Evolutionary conservation across 2,888 invertebrate species (phyloP).

Genomic region (Chloromyia formosa): DNA sequence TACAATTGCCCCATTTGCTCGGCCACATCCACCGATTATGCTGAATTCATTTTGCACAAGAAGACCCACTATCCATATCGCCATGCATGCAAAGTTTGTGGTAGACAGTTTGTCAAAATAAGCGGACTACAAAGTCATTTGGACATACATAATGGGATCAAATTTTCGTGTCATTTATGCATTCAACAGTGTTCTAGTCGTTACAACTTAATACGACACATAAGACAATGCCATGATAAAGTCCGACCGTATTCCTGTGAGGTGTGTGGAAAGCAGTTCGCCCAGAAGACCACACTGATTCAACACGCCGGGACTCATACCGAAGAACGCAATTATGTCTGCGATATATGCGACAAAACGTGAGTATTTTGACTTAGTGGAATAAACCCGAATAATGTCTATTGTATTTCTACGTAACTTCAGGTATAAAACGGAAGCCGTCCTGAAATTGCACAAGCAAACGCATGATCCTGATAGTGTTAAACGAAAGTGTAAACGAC

Average conservation of each 20-base stretch:
- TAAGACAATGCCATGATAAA: slow-evolving; percentile 43
- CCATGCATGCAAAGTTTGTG: slow-evolving; percentile 42
- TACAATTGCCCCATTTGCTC: slow-evolving; percentile 2
- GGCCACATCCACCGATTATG: not conserved
- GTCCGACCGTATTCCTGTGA: slow-evolving; percentile 37
- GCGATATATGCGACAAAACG: slow-evolving; percentile 46
- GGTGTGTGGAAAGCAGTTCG: too few relatives aligned
- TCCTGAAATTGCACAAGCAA: too few relatives aligned
- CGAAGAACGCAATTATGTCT: slow-evolving; percentile 34
- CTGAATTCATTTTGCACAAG: slow-evolving; percentile 32
- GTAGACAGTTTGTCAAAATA: slow-evolving; percentile 41
- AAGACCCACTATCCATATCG: slow-evolving; percentile 35
- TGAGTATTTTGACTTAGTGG: too few relatives aligned
- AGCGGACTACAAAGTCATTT: slow-evolving; percentile 42
- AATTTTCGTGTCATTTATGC: slow-evolving; percentile 42
- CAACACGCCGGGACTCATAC: slow-evolving; percentile 44
- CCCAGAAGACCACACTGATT: too few relatives aligned
- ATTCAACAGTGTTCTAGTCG: slow-evolving; percentile 44
- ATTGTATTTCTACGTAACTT: not conserved
- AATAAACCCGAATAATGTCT: too few relatives aligned
- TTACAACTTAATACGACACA: slow-evolving; percentile 47
- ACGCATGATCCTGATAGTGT: too few relatives aligned
- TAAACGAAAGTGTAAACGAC: too few relatives aligned
- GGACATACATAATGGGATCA: slow-evolving; percentile 29
- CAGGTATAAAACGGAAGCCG: too few relatives aligned